Percentiles rank a stretch among this genome's conserved stretches.
phyloP scores from a whole-genome alignment of 2,888 invertebrate species.

The Drosophila meridiana region DNA sequence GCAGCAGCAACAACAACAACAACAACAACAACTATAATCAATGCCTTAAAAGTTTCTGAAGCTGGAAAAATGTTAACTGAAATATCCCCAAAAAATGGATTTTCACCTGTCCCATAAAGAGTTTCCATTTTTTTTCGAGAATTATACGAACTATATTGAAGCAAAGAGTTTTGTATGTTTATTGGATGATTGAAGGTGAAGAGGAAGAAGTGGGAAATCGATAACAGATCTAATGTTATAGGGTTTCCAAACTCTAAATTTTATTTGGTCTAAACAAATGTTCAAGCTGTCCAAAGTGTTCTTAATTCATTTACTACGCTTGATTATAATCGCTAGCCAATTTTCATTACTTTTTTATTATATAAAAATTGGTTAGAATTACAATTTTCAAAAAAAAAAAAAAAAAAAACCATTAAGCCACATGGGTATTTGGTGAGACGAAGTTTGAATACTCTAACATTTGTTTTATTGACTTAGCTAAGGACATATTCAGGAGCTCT shows the following conservation, averaged over 20 bases:
- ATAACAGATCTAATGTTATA: too few species aligned
- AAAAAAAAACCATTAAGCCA: conserved; percentile 60
- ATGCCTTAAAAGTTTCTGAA: conserved; percentile 80
- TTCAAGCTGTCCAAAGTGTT: neutral
- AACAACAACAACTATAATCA: conserved; percentile 57
- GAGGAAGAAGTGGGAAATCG: neutral
- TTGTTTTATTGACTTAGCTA: too few species aligned
- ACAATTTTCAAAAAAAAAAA: conserved; percentile 28
- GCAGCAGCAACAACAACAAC: conserved; percentile 21
- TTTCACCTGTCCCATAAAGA: conserved; percentile 7
- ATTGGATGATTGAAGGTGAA: neutral
- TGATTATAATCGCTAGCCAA: conserved; percentile 46
- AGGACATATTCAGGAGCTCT: too few species aligned
- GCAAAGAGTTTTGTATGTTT: conserved; percentile 2
- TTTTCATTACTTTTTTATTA: conserved; percentile 59
- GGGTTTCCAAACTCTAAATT: neutral
- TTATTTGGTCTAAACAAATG: neutral
- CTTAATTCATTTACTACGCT: conserved; percentile 20
- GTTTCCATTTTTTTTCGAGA: conserved; percentile 50
- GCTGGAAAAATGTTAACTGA: conserved; percentile 2
- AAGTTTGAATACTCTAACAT: conserved; percentile 2
- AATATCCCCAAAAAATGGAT: conserved; percentile 6
- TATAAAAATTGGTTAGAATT: conserved; percentile 70
- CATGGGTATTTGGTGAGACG: neutral
- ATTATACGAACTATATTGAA: conserved; percentile 39